Conservation (phyloP, 2,888 invertebrate species). For the Pseudolycoriella hygida region DNA sequence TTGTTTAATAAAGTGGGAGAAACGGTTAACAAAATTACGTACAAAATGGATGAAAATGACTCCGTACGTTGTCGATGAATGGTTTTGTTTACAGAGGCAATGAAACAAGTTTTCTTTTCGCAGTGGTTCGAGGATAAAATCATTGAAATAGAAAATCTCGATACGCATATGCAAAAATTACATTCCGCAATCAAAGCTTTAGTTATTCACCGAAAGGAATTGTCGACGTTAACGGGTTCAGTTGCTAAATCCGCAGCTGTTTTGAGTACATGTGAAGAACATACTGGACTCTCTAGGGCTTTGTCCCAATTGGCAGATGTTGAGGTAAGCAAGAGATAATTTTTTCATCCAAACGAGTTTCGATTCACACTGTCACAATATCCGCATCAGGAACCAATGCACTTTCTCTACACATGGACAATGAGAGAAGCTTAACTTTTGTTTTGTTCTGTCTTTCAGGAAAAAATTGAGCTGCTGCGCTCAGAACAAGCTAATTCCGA, state of each 20-base stretch:
- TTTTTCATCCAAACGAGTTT: no score
- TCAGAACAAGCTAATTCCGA: conserved; percentile 89
- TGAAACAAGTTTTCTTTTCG: conserved; percentile 11
- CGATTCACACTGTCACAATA: no score
- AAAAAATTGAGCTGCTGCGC: conserved; percentile 69
- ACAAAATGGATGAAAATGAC: conserved; percentile 98
- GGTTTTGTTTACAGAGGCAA: not conserved
- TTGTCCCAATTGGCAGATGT: conserved; percentile 80
- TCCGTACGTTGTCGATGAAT: conserved; percentile 42
- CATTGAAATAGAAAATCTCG: conserved; percentile 77
- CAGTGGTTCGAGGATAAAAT: conserved; percentile 98
- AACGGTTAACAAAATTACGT: conserved; percentile 94
- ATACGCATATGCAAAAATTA: conserved; percentile 71
- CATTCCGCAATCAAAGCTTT: conserved; percentile 76
- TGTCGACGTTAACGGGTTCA: conserved; percentile 58
- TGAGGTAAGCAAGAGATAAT: conserved; percentile 44
- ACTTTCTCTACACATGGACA: no score
- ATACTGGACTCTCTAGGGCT: conserved; percentile 76
- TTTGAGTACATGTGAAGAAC: conserved; percentile 84
- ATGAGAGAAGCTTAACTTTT: no score
- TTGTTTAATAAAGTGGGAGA: conserved; percentile 93
- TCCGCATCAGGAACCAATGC: no score
- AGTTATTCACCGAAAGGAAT: conserved; percentile 69
- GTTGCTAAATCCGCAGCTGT: conserved; percentile 80
- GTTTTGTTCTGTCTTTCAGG: conserved; percentile 17